Evolutionary conservation across 2,797 vertebrate genomes (phyloP), one percentile per base, ranked within the genome.

Genomic region (Euthynnus affinis): DNA sequence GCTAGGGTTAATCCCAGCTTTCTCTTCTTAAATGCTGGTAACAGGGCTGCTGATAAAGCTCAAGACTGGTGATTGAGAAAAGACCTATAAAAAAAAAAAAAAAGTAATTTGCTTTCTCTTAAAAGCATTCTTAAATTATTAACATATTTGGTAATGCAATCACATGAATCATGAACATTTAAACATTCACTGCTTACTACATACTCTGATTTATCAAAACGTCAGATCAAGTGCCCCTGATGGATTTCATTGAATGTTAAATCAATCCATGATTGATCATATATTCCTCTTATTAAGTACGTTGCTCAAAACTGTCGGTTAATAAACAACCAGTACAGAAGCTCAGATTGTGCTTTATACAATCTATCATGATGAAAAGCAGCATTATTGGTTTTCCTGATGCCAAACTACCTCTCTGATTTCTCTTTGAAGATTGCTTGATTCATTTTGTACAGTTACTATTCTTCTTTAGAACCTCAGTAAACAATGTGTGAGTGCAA

Each of bases 1-100:
- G 80, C 95, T 82, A 65, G 90, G 92, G 94, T 95, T 96, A 96
- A 97, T 96, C 96, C 96, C 94, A 94, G 95, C 94, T 95, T 95
- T 94, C 89, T 94, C 91, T 93, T 93, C 88, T 90, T 88, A 87
- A 92, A 87, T 86, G 80, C 88, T 88, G 80, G 91, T 93, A 94
- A 94, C 89, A 89, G 93, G 94, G 93, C 95, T 94, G 94, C 94
- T 95, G 95, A 97, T 96, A 96, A 96, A 96, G 91, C 95, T 94
- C 91, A 95, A 88, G 92, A 93, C 91, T 94, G 92, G 89, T 94
- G 93, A 95, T 87, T 88, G 91, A 92, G 85, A 89, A 93, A 91
- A 90, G 78, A 92, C 79, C 87, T 94, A 51, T 78, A 83, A 49
- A 8, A 84, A 94, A 95, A 80, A 83, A 49, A 8, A 84, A 94